Evolutionary conservation across 2,113 vertebrate species (phyloP), one percentile per base, ranked within the genome.

Genomic region (Carassius gibelio): DNA sequence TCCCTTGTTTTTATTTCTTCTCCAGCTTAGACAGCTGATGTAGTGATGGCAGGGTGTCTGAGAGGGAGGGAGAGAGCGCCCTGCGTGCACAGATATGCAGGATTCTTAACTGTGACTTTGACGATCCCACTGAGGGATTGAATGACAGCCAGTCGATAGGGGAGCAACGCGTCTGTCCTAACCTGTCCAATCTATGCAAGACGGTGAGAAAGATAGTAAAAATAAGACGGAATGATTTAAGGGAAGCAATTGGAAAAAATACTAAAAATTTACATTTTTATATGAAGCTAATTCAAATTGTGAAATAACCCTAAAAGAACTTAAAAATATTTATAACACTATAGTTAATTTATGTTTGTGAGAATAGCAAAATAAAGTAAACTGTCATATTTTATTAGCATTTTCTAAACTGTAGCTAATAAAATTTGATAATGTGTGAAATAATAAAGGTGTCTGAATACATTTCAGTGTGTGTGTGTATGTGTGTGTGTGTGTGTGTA

Each of bases 121-220:
- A 77, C 84, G 66, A 80, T 88, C 72, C 76, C n/a, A 8, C 57
- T 55, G 78, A 86, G 68, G 78, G 64, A 84, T 84, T 81, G 86
- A 88, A 86, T 89, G 86, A 86, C 86, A 82, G 84, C 48, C 45
- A 21, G 79, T 89, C 68, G 57, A 89, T 89, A 59, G 52, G 85
- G 10, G 13, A 68, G 76, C 14, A 34, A 69, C 23, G 5, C 26
- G 45, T 69, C 78, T 88, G 86, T 7, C 48, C 68, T 77, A 75
- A 57, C 72, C 59, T 84, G 72, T 26, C 26, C 72, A 74, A 79
- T 62, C 38, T 48, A 26, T 30, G 74, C 48, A 57, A n/a, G 26
- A 2, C 14, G 10, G 23, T 8, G 30, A 66, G 62, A 74, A 14
- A 2, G 42, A 45, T 10, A 8, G n/a, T 30, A n/a, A 62, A 48